Base-by-base conservation (phyloP, 2,797 vertebrate genomes). In the Okamejei kenojei region DNA sequence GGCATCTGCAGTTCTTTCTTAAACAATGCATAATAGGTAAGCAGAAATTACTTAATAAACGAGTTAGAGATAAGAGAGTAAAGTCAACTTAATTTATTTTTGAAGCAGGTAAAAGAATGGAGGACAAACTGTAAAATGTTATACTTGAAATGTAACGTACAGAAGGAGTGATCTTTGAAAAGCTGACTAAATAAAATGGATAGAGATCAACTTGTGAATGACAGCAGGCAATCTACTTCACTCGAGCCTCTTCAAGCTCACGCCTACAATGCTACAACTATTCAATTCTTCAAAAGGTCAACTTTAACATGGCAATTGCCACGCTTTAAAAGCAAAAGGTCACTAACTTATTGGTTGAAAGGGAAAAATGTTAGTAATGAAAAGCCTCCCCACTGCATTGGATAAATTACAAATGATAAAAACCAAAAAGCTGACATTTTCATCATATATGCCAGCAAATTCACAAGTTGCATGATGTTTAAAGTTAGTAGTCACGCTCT, bases 381-480 rank as follows among this genome's bases (percentile, higher is more conserved):
- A 38, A 92, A 92, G 6, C 38, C 38, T 74, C 90, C 74, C 32
- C 90, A 29, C 11, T 73, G 32, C 68, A 92, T 54, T 54, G 23
- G 71, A 38, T 74, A 92, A 74, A 92, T 92, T 91, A 91, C 63
- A 91, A 91, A 91, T 91, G 90, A 74, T 10, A 23, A 92, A n/a
- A 11, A 92, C 90, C 23, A 92, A 38, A 92, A 76, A 76, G 90
- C 35, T 74, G 90, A 74, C 68, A 91, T 91, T 91, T 91, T 68
- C 35, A 74, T 23, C 35, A 74, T 68, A 71, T 19, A 68, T 73
- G 65, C 21, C 88, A 71, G 3, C 68, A 32, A 74, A 74, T 74
- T 73, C 32, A 26, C 90, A 92, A 92, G 38, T 3, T 54, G 90
- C 90, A 38, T 45, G 68, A 74, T 91, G 68, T 74, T 71, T 91